Evolutionary conservation across 2,797 vertebrate species (phyloP).

Genomic region (Sparus aurata): DNA sequence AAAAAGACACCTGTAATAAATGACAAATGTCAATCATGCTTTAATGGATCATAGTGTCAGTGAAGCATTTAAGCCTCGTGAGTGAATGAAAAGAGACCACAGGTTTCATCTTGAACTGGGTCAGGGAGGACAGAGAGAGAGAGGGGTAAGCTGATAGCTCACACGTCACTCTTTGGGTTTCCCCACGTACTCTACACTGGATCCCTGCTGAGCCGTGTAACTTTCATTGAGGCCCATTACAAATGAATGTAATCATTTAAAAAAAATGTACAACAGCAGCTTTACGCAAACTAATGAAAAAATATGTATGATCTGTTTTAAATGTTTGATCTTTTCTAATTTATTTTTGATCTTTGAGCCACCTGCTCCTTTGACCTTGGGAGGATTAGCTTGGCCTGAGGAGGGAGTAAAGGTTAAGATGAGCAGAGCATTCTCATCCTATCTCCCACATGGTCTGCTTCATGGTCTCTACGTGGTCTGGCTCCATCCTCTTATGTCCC

Average conservation of each 20-base stretch:
- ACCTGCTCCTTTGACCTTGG: constrained; percentile 46
- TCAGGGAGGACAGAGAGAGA: constrained; percentile 42
- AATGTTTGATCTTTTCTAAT: constrained; percentile 29
- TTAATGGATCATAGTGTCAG: constrained; percentile 67
- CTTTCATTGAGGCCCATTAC: background rate
- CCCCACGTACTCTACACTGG: constrained; percentile 17
- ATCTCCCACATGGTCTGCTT: constrained; percentile 49
- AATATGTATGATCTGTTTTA: background rate
- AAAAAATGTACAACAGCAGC: background rate
- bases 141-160: constrained; percentile 39
- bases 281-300: background rate
- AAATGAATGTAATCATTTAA: background rate
- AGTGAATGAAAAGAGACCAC: constrained; percentile 61
- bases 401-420: constrained; percentile 63
- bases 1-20: constrained; percentile 6
- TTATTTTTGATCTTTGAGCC: constrained; percentile 43
- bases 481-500: constrained; percentile 62
- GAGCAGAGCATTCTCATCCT: constrained; percentile 50
- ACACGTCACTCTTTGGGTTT: constrained; percentile 31
- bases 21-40: constrained; percentile 46
- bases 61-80: constrained; percentile 69
- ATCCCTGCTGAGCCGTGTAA: constrained; percentile 25
- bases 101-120: constrained; percentile 57
- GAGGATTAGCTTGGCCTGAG: constrained; percentile 59
- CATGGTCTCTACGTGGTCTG: constrained; percentile 20